A percentile compares a stretch with the other conserved stretches of the same genome.
phyloP scores from a whole-genome alignment of 2,797 vertebrate species.

The Enteromius anoplus region DNA sequence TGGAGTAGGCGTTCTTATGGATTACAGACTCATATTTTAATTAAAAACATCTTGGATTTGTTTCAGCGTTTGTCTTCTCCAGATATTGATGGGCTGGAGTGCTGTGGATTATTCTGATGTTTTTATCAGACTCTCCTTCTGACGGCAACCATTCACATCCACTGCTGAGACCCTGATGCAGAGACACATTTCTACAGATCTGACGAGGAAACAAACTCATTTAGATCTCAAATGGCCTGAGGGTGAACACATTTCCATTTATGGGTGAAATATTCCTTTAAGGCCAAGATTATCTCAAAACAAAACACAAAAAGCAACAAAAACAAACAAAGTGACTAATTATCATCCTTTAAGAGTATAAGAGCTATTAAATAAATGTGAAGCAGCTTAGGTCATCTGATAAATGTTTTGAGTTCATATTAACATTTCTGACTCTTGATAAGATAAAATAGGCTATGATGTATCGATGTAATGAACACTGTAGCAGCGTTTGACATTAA shows the following conservation, averaged over 20 bases:
- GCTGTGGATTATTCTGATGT: not conserved
- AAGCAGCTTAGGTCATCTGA: not conserved
- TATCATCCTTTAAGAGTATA: not conserved
- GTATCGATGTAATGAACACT: not conserved
- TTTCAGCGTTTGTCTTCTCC: not conserved
- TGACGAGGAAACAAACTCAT: not conserved
- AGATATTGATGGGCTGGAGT: not conserved
- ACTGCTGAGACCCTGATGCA: not conserved
- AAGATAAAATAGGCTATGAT: not conserved
- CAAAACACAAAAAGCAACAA: no score
- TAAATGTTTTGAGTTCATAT: not conserved
- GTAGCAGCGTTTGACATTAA: not conserved
- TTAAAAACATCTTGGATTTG: not conserved
- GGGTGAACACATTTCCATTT: not conserved
- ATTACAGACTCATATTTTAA: not conserved
- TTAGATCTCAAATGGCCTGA: not conserved
- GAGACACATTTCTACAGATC: not conserved
- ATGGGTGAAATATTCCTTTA: not conserved
- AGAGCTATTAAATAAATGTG: not conserved
- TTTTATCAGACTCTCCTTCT: not conserved
- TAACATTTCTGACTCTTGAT: not conserved
- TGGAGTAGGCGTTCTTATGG: not conserved
- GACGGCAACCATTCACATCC: not conserved
- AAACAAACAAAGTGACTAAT: not conserved
- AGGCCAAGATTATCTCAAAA: not conserved